Evolutionary conservation across 2,113 vertebrate species (phyloP).

Genomic region (Gallinago undulata): DNA sequence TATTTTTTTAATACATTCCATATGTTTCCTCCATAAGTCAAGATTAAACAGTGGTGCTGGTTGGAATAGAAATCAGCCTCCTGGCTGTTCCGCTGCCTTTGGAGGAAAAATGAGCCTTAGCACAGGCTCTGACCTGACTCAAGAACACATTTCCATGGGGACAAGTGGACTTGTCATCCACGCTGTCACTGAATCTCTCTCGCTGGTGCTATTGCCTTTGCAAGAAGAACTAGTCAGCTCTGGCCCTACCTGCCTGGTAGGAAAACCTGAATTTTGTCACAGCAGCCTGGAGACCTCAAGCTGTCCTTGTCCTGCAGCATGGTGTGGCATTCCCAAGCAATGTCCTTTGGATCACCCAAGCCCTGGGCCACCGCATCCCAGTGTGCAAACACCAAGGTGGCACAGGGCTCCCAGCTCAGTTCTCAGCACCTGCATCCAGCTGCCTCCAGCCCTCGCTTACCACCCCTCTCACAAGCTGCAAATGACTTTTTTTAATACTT

Average conservation of each 20-base stretch:
- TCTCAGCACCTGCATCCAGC: not conserved
- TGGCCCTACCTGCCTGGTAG: not conserved
- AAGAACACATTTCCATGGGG: not conserved
- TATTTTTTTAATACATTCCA: constrained; percentile 16
- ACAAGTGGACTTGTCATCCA: not conserved
- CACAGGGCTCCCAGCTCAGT: not conserved
- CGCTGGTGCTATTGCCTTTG: not conserved
- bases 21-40: constrained; percentile 8
- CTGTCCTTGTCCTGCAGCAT: fast-evolving
- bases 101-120: not conserved
- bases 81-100: not conserved
- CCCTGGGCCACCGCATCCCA: not conserved
- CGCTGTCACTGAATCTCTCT: fast-evolving
- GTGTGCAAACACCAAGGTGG: not conserved
- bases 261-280: not conserved
- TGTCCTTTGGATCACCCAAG: not conserved
- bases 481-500: not conserved
- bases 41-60: not conserved
- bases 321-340: not conserved
- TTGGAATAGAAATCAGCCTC: not conserved
- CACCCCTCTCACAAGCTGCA: not conserved
- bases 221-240: not conserved
- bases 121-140: not conserved
- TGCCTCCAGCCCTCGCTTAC: fast-evolving
- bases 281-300: fast-evolving